These are phyloP conservation scores for Rhadina sibilatrix DNA, from an alignment of 2,113 vertebrate genomes.

Conservation along the genomic window DNA sequence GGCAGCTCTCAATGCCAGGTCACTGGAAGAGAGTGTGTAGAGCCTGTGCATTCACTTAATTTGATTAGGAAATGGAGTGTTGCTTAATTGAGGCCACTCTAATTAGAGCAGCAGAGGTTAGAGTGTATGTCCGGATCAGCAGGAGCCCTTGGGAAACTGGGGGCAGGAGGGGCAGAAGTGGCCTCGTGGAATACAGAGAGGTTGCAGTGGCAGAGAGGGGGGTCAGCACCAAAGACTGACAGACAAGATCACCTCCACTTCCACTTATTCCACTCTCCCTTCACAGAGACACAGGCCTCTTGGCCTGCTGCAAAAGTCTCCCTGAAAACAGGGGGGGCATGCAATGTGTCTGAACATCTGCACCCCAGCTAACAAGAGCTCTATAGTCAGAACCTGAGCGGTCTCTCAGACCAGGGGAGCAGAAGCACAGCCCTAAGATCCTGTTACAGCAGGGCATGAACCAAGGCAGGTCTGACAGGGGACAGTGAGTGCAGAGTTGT, in stretches of 20 bases:
- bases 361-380: not conserved
- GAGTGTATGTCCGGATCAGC: not conserved
- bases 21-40: not conserved
- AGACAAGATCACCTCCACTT: not conserved
- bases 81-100: slow-evolving; percentile 61
- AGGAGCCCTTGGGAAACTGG: not conserved
- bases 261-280: not conserved
- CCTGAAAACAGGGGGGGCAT: not conserved
- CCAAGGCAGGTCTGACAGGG: not conserved
- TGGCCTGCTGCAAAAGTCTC: not conserved
- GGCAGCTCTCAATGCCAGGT: slow-evolving; percentile 29
- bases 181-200: not conserved
- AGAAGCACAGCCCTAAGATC: not conserved
- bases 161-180: not conserved
- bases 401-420: not conserved
- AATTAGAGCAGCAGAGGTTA: slow-evolving; percentile 60
- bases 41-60: slow-evolving; percentile 55
- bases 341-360: not conserved
- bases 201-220: not conserved
- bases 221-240: not conserved
- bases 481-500: not conserved
- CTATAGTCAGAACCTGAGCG: accelerated
- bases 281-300: accelerated
- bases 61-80: slow-evolving; percentile 64
- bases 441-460: not conserved